Percentiles rank a stretch among this genome's conserved stretches.
These are phyloP conservation scores for Calyptomena viridis DNA, from an alignment of 2,113 vertebrate genomes.

Conservation along the genomic window DNA sequence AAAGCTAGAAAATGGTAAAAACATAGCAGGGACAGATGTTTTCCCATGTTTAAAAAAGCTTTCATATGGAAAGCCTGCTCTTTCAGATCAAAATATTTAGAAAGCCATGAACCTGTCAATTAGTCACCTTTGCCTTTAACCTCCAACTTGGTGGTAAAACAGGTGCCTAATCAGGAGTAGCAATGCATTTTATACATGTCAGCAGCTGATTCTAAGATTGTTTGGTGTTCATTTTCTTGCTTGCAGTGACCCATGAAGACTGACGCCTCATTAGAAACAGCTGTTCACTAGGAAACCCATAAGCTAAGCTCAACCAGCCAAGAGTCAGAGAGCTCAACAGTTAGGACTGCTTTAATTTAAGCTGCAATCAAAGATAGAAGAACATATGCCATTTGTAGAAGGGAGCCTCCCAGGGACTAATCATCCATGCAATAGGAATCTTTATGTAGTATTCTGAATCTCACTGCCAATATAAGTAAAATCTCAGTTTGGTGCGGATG, in stretches of 20 bases:
- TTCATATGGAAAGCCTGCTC: background rate
- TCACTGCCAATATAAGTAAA: background rate
- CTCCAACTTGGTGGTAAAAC: background rate
- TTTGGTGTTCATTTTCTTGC: background rate
- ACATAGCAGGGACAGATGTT: background rate
- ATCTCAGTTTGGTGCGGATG: background rate
- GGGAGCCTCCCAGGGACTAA: background rate
- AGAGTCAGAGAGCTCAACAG: background rate
- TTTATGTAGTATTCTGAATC: background rate
- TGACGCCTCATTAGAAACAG: background rate
- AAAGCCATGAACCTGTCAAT: background rate
- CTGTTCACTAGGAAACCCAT: background rate
- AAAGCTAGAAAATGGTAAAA: background rate
- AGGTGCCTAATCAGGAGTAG: background rate
- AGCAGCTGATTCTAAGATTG: background rate
- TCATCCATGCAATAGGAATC: background rate
- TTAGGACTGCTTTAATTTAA: background rate
- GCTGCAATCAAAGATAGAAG: background rate
- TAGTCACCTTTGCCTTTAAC: background rate
- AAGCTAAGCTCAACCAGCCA: background rate
- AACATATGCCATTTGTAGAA: background rate
- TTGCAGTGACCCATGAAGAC: background rate
- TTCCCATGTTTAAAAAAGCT: conserved; percentile 15
- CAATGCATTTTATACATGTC: background rate
- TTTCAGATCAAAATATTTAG: background rate